Evolutionary conservation across 2,113 vertebrate species (phyloP).

Genomic region (Callipepla californica): DNA sequence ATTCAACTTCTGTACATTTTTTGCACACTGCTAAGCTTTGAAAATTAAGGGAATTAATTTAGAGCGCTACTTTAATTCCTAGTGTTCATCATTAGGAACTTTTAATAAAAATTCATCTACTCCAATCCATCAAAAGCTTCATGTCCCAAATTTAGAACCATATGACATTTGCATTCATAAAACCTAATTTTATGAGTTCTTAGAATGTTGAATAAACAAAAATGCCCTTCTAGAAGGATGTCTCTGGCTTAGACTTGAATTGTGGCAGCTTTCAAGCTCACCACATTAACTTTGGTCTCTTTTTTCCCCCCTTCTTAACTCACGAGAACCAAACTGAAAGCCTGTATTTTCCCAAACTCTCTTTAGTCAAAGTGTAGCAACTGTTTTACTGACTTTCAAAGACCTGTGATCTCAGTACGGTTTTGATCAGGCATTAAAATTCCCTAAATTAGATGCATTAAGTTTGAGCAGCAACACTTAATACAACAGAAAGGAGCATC

Average conservation of each 20-base stretch:
- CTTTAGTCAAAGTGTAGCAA: background rate
- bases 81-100: slow-evolving; percentile 56
- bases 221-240: slow-evolving; percentile 48
- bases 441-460: background rate
- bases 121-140: slow-evolving; percentile 62
- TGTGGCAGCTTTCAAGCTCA: slow-evolving; percentile 26
- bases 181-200: slow-evolving; percentile 52
- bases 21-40: slow-evolving; percentile 46
- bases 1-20: background rate
- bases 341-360: background rate
- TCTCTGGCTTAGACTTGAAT: background rate
- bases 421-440: background rate
- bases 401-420: background rate
- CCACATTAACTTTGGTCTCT: background rate
- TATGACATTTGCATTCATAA: slow-evolving; percentile 65
- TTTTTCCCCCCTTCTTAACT: background rate
- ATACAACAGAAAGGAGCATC: background rate
- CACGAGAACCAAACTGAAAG: background rate
- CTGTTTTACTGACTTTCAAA: background rate
- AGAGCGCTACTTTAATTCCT: slow-evolving; percentile 45
- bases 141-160: slow-evolving; percentile 36
- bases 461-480: background rate
- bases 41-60: slow-evolving; percentile 60
- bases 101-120: slow-evolving; percentile 63
- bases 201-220: slow-evolving; percentile 56